Conservation (phyloP, 2,113 vertebrate genomes). For the Dolichallabes microphthalmus region DNA sequence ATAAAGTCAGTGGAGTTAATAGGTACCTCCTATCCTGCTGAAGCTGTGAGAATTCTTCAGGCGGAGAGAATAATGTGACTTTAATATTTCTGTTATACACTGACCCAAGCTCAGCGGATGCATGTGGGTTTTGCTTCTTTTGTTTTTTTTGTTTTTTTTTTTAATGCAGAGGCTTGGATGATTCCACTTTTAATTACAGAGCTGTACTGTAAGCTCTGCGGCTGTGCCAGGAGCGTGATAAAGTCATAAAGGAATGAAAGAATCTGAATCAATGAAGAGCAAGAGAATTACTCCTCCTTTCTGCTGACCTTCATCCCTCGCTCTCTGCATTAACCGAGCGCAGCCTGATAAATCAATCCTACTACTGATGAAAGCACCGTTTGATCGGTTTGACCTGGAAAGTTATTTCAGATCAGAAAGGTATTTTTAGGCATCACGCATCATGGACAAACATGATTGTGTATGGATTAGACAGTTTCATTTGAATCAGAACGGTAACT, state of each 20-base stretch:
- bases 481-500: neutral
- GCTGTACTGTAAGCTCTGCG: slow-evolving; percentile 29
- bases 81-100: neutral
- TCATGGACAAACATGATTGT: neutral
- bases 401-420: neutral
- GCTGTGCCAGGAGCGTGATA: slow-evolving; percentile 36
- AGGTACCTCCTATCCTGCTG: neutral
- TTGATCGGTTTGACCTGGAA: slow-evolving; percentile 2
- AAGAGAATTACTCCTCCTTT: slow-evolving; percentile 60
- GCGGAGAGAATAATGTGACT: neutral
- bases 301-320: slow-evolving; percentile 68
- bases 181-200: slow-evolving; percentile 52
- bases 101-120: neutral
- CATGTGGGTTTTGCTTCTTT: neutral
- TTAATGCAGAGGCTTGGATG: slow-evolving; percentile 20
- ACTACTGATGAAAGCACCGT: neutral
- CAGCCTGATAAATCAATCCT: slow-evolving; percentile 54
- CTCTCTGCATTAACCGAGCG: slow-evolving; percentile 68
- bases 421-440: neutral
- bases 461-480: neutral
- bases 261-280: slow-evolving; percentile 58
- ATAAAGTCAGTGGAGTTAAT: neutral
- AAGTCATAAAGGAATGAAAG: slow-evolving; percentile 49
- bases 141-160: slow-evolving; percentile 14
- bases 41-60: neutral